These are phyloP conservation scores for Heteromurus nitidus DNA, from an alignment of 2,888 invertebrate species.

Conservation along the genomic window DNA sequence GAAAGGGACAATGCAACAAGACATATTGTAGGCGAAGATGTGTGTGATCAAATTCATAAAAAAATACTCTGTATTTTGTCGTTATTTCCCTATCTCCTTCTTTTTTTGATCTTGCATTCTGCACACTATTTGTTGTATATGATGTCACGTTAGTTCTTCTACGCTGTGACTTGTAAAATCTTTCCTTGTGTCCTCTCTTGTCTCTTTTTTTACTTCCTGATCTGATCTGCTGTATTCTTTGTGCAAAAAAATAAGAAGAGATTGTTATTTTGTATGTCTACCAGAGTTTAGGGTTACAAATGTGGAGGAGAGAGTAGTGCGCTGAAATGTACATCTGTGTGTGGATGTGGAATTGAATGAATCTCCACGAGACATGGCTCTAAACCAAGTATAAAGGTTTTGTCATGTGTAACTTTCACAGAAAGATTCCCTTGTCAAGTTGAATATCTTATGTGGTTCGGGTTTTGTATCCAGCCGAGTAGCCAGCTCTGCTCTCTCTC, in stretches of 20 bases:
- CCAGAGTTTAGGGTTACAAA: no score
- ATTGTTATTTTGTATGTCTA: no score
- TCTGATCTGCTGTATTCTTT: conserved; percentile 21
- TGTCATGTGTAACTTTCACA: conserved; percentile 14
- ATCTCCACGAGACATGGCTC: no score
- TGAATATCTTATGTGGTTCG: conserved; percentile 7
- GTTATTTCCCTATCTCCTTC: conserved; percentile 1
- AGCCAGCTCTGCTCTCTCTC: not conserved
- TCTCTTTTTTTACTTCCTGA: conserved; percentile 14
- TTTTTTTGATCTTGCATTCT: not conserved
- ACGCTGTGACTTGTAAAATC: conserved; percentile 5
- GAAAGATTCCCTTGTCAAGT: conserved; percentile 22
- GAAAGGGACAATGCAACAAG: not conserved
- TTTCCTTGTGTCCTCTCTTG: conserved; percentile 2
- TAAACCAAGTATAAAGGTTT: conserved; percentile 15
- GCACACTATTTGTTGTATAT: no score
- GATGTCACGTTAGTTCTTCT: not conserved
- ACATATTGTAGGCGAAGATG: not conserved
- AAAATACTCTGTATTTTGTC: conserved; percentile 19
- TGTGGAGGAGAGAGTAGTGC: no score
- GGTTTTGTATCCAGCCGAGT: not conserved
- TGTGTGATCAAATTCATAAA: conserved; percentile 24
- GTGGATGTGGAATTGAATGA: conserved; percentile 25
- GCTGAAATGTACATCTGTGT: no score
- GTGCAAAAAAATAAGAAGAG: not conserved